Evolutionary conservation across 2,113 vertebrate genomes (phyloP).

Genomic region (Beaufortia kweichowensis): DNA sequence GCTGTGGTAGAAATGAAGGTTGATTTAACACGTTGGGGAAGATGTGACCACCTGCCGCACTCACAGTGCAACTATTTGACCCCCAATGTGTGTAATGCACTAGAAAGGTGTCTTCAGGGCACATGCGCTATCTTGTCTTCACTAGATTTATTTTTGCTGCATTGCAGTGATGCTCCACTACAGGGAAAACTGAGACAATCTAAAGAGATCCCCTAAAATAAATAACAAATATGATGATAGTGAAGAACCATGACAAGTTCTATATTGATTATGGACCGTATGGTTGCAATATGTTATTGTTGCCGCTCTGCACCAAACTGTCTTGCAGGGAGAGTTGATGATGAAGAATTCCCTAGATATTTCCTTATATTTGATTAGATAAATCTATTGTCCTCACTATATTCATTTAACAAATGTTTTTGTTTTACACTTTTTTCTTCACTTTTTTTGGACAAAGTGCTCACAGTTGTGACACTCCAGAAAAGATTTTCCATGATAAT

Average conservation of each 20-base stretch:
- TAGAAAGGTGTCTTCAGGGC: constrained; percentile 69
- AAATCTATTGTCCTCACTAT: constrained; percentile 71
- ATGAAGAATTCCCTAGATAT: constrained; percentile 74
- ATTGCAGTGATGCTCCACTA: constrained; percentile 73
- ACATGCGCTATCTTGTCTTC: constrained; percentile 65
- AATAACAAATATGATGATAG: constrained; percentile 41
- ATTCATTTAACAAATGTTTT: constrained; percentile 71
- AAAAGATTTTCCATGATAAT: constrained; percentile 78
- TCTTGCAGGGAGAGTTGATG: constrained; percentile 66
- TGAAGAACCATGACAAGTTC: constrained; percentile 65
- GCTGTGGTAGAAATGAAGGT: constrained; percentile 71
- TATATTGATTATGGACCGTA: constrained; percentile 66
- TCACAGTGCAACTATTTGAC: constrained; percentile 62
- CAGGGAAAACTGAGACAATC: constrained; percentile 79
- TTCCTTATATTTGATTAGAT: constrained; percentile 74
- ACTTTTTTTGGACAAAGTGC: constrained; percentile 74
- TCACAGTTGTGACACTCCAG: constrained; percentile 76
- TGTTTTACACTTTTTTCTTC: constrained; percentile 59
- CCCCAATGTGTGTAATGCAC: constrained; percentile 69
- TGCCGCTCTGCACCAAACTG: constrained; percentile 68
- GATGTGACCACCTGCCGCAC: constrained; percentile 65
- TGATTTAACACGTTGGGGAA: constrained; percentile 67
- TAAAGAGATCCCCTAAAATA: constrained; percentile 65
- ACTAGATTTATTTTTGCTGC: constrained; percentile 76
- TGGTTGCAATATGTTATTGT: constrained; percentile 67